Evolutionary conservation across 1,140 invertebrate genomes (phyloP).

Genomic region (Aphis craccivora): DNA sequence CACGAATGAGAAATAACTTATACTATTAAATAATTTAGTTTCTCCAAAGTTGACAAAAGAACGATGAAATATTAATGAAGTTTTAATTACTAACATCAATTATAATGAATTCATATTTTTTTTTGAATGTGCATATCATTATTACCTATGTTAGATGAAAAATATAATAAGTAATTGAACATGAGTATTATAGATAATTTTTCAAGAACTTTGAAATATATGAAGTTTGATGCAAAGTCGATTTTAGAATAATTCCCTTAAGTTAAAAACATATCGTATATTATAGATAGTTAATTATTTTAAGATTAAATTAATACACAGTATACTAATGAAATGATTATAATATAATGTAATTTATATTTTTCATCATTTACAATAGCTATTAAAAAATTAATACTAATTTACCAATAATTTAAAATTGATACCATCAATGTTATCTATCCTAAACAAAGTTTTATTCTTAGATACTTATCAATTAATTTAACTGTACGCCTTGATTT

Average conservation of each 20-base stretch:
- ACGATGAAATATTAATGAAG: background rate
- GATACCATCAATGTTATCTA: background rate
- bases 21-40: background rate
- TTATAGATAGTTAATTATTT: background rate
- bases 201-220: background rate
- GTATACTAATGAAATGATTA: background rate
- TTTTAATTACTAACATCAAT: background rate
- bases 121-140: background rate
- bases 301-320: too few species aligned
- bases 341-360: background rate
- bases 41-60: background rate
- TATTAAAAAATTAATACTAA: background rate
- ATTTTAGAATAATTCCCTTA: background rate
- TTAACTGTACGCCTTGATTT: background rate
- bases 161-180: background rate
- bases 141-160: background rate
- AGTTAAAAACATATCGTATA: background rate
- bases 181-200: background rate
- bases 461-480: background rate
- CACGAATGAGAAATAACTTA: background rate
- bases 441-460: background rate
- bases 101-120: background rate
- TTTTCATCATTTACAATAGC: background rate
- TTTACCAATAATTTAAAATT: background rate
- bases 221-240: background rate